Conservation (phyloP, 1,140 invertebrate species). For the Drosophila pachea region DNA sequence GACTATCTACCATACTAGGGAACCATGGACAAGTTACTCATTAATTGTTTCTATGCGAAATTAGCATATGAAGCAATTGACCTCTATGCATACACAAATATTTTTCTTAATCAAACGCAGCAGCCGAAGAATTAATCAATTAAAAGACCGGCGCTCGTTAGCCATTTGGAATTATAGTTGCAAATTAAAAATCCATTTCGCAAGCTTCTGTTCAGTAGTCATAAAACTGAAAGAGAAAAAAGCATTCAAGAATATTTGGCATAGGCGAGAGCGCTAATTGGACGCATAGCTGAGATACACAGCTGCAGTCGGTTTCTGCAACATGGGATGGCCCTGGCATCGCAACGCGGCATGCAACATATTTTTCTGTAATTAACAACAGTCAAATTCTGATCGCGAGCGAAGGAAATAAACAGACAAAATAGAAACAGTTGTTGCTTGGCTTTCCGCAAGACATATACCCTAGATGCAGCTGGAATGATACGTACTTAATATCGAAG, state of each 20-base stretch:
- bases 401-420: slow-evolving; percentile 52
- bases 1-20: background rate
- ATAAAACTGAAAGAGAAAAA: slow-evolving; percentile 28
- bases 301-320: slow-evolving; percentile 2
- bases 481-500: slow-evolving; percentile 12
- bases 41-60: slow-evolving; percentile 52
- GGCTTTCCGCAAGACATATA: background rate
- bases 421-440: slow-evolving; percentile 38
- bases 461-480: background rate
- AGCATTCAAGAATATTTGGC: slow-evolving; percentile 13
- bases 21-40: slow-evolving; percentile 33
- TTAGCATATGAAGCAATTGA: slow-evolving; percentile 75
- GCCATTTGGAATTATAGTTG: slow-evolving; percentile 73
- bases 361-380: slow-evolving; percentile 67
- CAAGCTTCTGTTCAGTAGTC: slow-evolving; percentile 11
- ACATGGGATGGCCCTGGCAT: slow-evolving; percentile 28
- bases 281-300: slow-evolving; percentile 11
- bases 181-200: slow-evolving; percentile 74
- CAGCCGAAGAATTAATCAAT: slow-evolving; percentile 72
- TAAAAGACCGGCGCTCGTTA: slow-evolving; percentile 68
- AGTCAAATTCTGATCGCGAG: slow-evolving; percentile 32
- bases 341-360: slow-evolving; percentile 35
- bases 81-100: slow-evolving; percentile 67
- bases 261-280: slow-evolving; percentile 16
- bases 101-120: slow-evolving; percentile 70